Evolutionary conservation across 1,140 invertebrate species (phyloP).

Genomic region (Bicyclus anynana): DNA sequence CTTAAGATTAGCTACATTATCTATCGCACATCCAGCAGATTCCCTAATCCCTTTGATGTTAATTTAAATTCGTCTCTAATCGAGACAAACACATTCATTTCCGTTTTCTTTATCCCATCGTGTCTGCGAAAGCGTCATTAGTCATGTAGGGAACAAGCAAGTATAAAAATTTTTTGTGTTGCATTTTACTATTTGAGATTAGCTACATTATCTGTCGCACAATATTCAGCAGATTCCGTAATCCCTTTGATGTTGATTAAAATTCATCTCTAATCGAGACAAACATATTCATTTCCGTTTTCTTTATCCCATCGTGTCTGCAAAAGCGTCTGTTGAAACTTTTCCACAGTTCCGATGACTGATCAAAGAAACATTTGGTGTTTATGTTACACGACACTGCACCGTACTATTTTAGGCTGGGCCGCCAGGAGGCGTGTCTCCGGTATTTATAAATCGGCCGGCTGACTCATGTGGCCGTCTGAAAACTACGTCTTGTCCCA

Average conservation of each 20-base stretch:
- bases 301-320: not conserved
- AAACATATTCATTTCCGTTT: not conserved
- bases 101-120: not conserved
- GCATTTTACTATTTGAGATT: too few relatives aligned
- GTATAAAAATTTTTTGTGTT: too few relatives aligned
- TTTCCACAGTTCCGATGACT: slow-evolving; percentile 19
- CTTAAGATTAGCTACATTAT: too few relatives aligned
- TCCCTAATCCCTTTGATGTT: too few relatives aligned
- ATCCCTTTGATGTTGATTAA: too few relatives aligned
- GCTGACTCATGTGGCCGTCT: slow-evolving; percentile 66
- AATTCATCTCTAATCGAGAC: too few relatives aligned
- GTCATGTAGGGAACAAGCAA: too few relatives aligned
- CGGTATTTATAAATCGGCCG: slow-evolving; percentile 64
- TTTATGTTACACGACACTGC: slow-evolving; percentile 63
- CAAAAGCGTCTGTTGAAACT: slow-evolving; percentile 5
- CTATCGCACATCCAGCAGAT: too few relatives aligned
- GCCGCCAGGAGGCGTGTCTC: slow-evolving; percentile 70
- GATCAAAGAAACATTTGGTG: slow-evolving; percentile 28
- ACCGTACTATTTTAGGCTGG: slow-evolving; percentile 60
- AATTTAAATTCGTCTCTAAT: too few relatives aligned
- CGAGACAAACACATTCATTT: not conserved
- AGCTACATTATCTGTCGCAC: too few relatives aligned
- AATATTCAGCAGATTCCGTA: too few relatives aligned
- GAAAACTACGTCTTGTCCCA: slow-evolving; percentile 66
- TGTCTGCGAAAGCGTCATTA: slow-evolving; percentile 1